Evolutionary conservation across 1,140 invertebrate genomes (phyloP).

Genomic region (Drosophila neocordata): DNA sequence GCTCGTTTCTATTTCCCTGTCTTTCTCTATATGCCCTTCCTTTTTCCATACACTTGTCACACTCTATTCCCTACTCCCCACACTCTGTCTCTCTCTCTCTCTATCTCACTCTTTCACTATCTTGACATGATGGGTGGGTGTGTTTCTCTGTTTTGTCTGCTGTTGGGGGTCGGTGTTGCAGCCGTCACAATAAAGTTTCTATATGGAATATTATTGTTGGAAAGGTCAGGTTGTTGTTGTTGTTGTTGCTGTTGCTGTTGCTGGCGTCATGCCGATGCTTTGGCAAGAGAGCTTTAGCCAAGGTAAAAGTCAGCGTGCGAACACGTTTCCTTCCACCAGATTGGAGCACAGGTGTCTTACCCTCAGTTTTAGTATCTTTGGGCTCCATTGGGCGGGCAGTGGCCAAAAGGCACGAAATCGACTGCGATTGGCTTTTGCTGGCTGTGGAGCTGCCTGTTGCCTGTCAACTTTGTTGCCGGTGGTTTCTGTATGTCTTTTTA

Average conservation of each 20-base stretch:
- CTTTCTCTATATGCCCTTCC: constrained; percentile 37
- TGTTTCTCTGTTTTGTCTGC: constrained; percentile 34
- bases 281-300: constrained; percentile 4
- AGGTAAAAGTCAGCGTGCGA: constrained; percentile 53
- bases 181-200: constrained; percentile 28
- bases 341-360: constrained; percentile 68
- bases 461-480: constrained; percentile 40
- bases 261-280: constrained; percentile 59
- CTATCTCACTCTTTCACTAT: neutral
- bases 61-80: neutral
- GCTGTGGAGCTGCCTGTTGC: constrained; percentile 35
- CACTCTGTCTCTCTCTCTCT: neutral
- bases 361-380: neutral
- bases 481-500: constrained; percentile 17
- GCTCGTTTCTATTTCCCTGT: neutral
- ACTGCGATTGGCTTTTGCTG: constrained; percentile 55
- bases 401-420: constrained; percentile 41
- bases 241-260: constrained; percentile 44
- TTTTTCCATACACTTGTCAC: constrained; percentile 25
- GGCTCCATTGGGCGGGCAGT: constrained; percentile 13
- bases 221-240: constrained; percentile 64
- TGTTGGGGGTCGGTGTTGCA: constrained; percentile 8
- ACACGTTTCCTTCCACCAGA: constrained; percentile 62
- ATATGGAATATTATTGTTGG: constrained; percentile 37
- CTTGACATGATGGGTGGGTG: constrained; percentile 21